Percentiles rank a stretch among this genome's conserved stretches.
These are phyloP conservation scores for Phortica magna DNA, from an alignment of 2,888 invertebrate species.

Conservation along the genomic window DNA sequence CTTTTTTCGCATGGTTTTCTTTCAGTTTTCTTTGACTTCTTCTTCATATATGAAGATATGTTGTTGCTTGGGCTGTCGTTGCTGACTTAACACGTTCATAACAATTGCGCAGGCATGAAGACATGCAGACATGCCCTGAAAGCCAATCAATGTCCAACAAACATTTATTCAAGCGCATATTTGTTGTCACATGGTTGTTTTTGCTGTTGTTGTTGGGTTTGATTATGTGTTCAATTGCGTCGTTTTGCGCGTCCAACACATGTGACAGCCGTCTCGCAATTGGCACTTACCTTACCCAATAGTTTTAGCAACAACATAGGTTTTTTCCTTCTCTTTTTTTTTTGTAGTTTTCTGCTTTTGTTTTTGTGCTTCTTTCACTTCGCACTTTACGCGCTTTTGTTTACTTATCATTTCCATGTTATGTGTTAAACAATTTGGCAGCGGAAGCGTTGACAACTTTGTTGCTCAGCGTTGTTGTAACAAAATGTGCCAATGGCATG, in stretches of 20 bases:
- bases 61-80: slow-evolving; percentile 38
- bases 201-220: slow-evolving; percentile 35
- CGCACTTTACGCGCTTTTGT: too few species aligned
- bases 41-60: slow-evolving; percentile 25
- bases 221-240: slow-evolving; percentile 52
- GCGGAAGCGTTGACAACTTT: slow-evolving; percentile 11
- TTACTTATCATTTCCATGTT: background rate
- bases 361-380: slow-evolving; percentile 25
- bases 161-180: slow-evolving; percentile 14
- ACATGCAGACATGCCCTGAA: slow-evolving; percentile 58
- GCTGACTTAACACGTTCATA: slow-evolving; percentile 66
- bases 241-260: slow-evolving; percentile 45
- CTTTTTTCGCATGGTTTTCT: slow-evolving; percentile 1
- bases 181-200: slow-evolving; percentile 40
- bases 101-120: slow-evolving; percentile 64
- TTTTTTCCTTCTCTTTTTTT: slow-evolving; percentile 16
- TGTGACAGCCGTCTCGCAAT: slow-evolving; percentile 32
- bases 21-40: background rate
- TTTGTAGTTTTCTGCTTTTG: slow-evolving; percentile 37
- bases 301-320: slow-evolving; percentile 33
- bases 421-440: background rate
- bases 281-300: slow-evolving; percentile 72
- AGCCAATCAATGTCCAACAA: slow-evolving; percentile 59
- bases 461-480: slow-evolving; percentile 41
- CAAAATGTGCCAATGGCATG: slow-evolving; percentile 74